These are phyloP conservation scores for Hydrochoerus hydrochaeris DNA, from an alignment of 2,113 vertebrate genomes.

Conservation along the genomic window DNA sequence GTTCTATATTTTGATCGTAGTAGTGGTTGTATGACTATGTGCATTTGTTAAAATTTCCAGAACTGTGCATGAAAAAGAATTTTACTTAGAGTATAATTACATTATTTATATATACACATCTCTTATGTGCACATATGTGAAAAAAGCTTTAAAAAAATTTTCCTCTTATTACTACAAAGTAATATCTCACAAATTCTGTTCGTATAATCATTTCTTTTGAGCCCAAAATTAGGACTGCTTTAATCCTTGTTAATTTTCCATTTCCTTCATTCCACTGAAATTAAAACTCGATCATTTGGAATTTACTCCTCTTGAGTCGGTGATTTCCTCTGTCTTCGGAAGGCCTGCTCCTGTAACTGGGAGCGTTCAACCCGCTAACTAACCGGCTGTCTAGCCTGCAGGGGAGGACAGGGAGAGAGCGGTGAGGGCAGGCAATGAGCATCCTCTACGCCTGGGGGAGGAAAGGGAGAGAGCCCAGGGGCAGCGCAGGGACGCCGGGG, in stretches of 20 bases:
- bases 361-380: neutral
- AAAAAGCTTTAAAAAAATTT: neutral
- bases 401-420: neutral
- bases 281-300: neutral
- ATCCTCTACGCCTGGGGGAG: neutral
- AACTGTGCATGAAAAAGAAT: constrained; percentile 6
- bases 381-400: neutral
- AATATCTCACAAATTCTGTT: constrained; percentile 18
- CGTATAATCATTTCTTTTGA: constrained; percentile 35
- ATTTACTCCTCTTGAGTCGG: neutral
- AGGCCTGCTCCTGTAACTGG: neutral
- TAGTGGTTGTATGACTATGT: neutral
- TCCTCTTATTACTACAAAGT: neutral
- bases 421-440: neutral
- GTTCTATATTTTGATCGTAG: neutral
- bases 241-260: neutral
- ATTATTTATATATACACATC: neutral
- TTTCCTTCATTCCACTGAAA: constrained; percentile 24
- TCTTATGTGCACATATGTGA: neutral
- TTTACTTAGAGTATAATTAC: constrained; percentile 1
- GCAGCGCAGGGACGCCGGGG: neutral
- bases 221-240: constrained; percentile 27
- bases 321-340: neutral
- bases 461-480: neutral
- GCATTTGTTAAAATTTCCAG: constrained; percentile 35